A percentile compares a stretch with the other conserved stretches of the same genome.
phyloP scores from a whole-genome alignment of 37 sponge, comb jelly and placozoan species.

The Cliona cf. orientalis region DNA sequence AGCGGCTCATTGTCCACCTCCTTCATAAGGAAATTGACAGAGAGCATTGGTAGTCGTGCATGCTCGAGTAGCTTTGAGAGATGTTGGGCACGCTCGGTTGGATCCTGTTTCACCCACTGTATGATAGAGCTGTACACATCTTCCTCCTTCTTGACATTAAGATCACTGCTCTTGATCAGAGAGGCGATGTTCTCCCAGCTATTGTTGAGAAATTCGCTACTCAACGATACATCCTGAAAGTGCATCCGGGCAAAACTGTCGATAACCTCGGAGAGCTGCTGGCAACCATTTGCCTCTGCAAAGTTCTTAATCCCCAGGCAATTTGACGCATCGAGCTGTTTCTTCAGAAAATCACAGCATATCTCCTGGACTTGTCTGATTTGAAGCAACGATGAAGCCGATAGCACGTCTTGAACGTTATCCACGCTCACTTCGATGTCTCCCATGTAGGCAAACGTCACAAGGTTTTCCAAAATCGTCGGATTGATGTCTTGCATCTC shows the following conservation, averaged over 20 bases:
- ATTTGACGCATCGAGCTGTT: conserved; percentile 91
- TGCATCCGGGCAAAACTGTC: conserved; percentile 74
- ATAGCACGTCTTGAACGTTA: conserved; percentile 92
- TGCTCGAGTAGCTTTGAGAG: conserved; percentile 78
- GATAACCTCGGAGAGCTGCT: conserved; percentile 65
- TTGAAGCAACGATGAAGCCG: conserved; percentile 93
- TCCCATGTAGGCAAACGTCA: conserved; percentile 93
- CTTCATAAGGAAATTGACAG: conserved; percentile 80
- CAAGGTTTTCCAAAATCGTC: conserved; percentile 69
- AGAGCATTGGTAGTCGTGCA: conserved; percentile 85
- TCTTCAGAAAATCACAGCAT: conserved; percentile 91
- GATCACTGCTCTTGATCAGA: conserved; percentile 76
- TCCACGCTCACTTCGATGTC: conserved; percentile 84
- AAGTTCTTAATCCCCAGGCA: conserved; percentile 93
- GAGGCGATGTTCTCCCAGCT: conserved; percentile 72
- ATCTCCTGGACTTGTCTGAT: conserved; percentile 85
- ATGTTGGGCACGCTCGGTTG: conserved; percentile 62
- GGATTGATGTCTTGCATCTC: conserved; percentile 87
- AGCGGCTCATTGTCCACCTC: conserved; percentile 76
- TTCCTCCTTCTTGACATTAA: conserved; percentile 88
- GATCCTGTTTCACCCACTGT: conserved; percentile 83
- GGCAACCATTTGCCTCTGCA: conserved; percentile 90
- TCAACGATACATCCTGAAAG: conserved; percentile 75
- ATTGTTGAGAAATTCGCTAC: conserved; percentile 79
- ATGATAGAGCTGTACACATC: conserved; percentile 87